Evolutionary conservation across 2,888 invertebrate genomes (phyloP), one percentile per base, ranked within the genome.

Genomic region (Eubasilissa splendida): DNA sequence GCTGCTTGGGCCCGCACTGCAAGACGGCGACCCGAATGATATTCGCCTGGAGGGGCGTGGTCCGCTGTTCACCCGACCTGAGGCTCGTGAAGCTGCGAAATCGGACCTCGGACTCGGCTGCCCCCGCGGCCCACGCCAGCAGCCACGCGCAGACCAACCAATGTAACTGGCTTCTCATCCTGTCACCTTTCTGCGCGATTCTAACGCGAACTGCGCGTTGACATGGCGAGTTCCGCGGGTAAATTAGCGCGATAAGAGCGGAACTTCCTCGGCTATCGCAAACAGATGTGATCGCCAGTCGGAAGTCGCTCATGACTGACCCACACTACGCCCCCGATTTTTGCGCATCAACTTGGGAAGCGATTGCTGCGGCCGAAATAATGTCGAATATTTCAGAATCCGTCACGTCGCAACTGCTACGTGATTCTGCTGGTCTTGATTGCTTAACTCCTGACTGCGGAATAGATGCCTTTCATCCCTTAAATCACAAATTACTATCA

Each of bases 1-100:
- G 63, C 52, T 66, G 42, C 11, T 12, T 50, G 7, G 10, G 5
- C 54, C 59, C 60, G 31, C 82, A 82, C 31, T 66, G 4, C 3
- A 4, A 5, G 42, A 4, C 7, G 12, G 82, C 80, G 9, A 82
- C 77, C 8, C 74, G 76, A 33, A 82, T 80, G 53, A 82, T 82
- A 59, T 77, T 77, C 14, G 80, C 82, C 60, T 9, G 53, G 54
- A 60, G 33, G 0, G 77, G 76, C 7, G 58, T 42, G 5, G 65
- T 53, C 31, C 66, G 12, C 11, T 22, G 70, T 3, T 58, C 70
- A 1, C 14, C 53, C 14, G 10, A 14, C 9, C 4, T 31, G 31
- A 14, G 9, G 22, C 1, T 2, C 53, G 4, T 10, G 71, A 65
- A 22, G 65, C 10, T 8, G 14, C 4, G 58, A 9, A 58, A 58